Evolutionary conservation across 2,797 vertebrate genomes (phyloP), one percentile per base, ranked within the genome.

Genomic region (Galago senegalensis): DNA sequence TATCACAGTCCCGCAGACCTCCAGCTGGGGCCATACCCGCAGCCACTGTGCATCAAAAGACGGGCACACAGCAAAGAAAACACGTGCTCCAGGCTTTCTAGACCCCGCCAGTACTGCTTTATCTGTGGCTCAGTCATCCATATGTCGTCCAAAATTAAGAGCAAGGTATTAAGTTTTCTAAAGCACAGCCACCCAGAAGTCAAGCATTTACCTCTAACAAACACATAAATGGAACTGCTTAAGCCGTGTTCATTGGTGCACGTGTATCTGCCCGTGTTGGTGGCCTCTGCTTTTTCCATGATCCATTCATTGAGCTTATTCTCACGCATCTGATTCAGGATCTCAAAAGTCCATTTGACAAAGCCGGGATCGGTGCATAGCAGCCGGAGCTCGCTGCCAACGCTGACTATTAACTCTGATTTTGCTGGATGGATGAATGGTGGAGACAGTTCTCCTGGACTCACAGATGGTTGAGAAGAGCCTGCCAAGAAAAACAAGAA

Each of bases 141-240:
- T 3, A 43, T 5, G 58, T n/a, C 34, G 87, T 43, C 77, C 84
- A 27, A 92, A 90, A 95, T 75, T 76, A 92, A 92, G 86, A 83
- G 60, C 53, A 82, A 58, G 40, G 65, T 25, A 63, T 34, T 14
- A 34, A 65, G 65, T 40, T 63, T 49, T 87, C 72, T 10, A 27
- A 40, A 60, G 43, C 63, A 53, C 0, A 61, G 23, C 27, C 29
- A 60, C 69, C 46, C 49, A 61, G 46, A 63, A 91, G 72, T 18
- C 31, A 37, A n/a, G 79, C 37, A 53, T 67, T 99, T 99, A 99
- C 99, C 99, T 99, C 99, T 99, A 46, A 99, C 99, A 93, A 99
- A 99, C 97, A 99, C 98, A 29, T 99, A 99, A 93, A 99, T 98
- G 90, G 99, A 99, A 37, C 96, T 98, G 77, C 98, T 98, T 23